A percentile compares a stretch with the other conserved stretches of the same genome.
Evolutionary conservation across 2,113 vertebrate species (phyloP).

Genomic region (Rhinopomastus cyanomelas): DNA sequence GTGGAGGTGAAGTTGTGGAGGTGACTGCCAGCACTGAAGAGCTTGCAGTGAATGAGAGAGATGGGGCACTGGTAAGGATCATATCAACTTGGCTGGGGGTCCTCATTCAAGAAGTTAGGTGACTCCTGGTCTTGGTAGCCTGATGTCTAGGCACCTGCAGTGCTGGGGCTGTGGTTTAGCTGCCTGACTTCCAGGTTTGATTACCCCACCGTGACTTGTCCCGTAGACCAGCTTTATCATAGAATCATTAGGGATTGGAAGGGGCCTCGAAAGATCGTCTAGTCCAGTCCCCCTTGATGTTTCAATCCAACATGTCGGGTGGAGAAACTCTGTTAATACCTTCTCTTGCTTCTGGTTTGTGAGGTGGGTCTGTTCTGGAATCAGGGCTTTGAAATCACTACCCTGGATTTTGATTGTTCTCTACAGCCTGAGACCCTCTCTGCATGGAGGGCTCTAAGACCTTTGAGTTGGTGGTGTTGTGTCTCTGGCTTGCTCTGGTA

Average conservation of each 20-base stretch:
- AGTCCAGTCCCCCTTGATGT: no score
- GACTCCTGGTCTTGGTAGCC: background rate
- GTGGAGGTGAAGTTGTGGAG: background rate
- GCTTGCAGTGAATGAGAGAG: background rate
- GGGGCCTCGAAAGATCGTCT: no score
- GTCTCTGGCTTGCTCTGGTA: background rate
- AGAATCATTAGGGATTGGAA: no score
- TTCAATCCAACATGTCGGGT: fast-evolving
- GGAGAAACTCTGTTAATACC: background rate
- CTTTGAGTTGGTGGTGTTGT: background rate
- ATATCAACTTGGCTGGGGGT: background rate
- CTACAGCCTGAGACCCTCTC: background rate
- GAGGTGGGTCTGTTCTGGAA: background rate
- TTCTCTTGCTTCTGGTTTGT: background rate
- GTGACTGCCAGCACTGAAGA: background rate
- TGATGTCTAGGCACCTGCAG: background rate
- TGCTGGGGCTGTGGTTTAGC: background rate
- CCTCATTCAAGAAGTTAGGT: background rate
- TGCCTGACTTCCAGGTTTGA: background rate
- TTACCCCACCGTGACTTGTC: background rate
- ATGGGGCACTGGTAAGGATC: no score
- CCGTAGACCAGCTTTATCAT: no score
- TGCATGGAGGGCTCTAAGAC: background rate
- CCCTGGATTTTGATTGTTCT: background rate
- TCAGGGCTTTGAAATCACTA: background rate